A percentile compares a stretch with the other conserved stretches of the same genome.
Conservation (phyloP, 2,797 vertebrate species). For the Austrolebias charrua region DNA sequence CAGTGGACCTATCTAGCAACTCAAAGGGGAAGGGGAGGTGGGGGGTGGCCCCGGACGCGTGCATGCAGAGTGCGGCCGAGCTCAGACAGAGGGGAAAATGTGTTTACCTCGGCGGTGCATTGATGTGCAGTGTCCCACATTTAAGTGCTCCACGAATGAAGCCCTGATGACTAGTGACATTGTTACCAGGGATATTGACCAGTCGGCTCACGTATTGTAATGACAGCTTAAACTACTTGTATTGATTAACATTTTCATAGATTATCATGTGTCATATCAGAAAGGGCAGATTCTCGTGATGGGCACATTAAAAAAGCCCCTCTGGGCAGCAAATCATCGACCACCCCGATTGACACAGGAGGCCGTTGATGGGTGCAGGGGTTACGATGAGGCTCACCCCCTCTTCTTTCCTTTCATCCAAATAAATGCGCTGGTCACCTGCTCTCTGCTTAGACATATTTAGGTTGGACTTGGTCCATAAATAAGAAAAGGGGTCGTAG, state of each 20-base stretch:
- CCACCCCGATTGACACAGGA: slow-evolving; percentile 71
- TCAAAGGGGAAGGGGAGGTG: slow-evolving; percentile 90
- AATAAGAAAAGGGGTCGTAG: slow-evolving; percentile 81
- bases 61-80: slow-evolving; percentile 88
- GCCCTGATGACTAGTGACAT: slow-evolving; percentile 96
- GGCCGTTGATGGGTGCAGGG: slow-evolving; percentile 41
- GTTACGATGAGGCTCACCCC: slow-evolving; percentile 25
- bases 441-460: slow-evolving; percentile 86
- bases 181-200: slow-evolving; percentile 96
- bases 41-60: slow-evolving; percentile 67
- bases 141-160: slow-evolving; percentile 97
- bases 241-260: slow-evolving; percentile 99
- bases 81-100: slow-evolving; percentile 95
- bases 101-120: slow-evolving; percentile 94
- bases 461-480: slow-evolving; percentile 91
- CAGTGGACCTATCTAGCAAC: slow-evolving; percentile 99
- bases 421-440: slow-evolving; percentile 85
- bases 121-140: slow-evolving; percentile 94
- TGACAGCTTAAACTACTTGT: slow-evolving; percentile 99
- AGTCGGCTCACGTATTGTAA: slow-evolving; percentile 86
- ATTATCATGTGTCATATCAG: slow-evolving; percentile 99
- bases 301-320: slow-evolving; percentile 90
- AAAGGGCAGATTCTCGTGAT: slow-evolving; percentile 86
- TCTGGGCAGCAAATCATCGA: slow-evolving; percentile 81
- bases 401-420: slow-evolving; percentile 58